Conservation (phyloP, 2,888 invertebrate genomes). For the Halictus ligatus region DNA sequence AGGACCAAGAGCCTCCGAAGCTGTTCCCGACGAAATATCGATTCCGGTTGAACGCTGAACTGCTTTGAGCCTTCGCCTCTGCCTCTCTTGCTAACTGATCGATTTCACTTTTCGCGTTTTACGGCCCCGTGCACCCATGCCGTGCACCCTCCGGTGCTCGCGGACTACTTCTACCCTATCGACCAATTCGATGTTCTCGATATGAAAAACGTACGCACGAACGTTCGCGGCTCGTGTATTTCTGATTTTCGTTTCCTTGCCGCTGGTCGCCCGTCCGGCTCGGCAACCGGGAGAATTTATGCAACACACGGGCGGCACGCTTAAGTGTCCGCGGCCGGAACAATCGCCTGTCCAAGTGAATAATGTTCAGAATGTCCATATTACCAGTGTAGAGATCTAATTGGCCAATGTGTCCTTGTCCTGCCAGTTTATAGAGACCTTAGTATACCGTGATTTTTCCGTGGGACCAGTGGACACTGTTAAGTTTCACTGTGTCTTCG, state of each 20-base stretch:
- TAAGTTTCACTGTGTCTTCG: too few species aligned
- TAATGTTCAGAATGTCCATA: neutral
- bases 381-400: neutral
- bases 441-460: too few species aligned
- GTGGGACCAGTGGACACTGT: too few species aligned
- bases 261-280: neutral
- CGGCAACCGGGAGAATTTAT: neutral
- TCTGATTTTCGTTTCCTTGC: neutral
- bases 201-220: neutral
- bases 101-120: conserved; percentile 8
- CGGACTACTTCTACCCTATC: neutral
- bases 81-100: neutral
- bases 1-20: neutral
- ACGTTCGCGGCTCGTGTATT: neutral
- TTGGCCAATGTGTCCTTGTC: neutral
- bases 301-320: neutral
- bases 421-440: neutral
- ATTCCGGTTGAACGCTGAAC: neutral
- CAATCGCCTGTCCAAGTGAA: neutral
- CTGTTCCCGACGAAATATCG: conserved; percentile 20
- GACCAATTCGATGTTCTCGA: neutral
- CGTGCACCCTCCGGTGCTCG: neutral
- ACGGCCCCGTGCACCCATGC: neutral
- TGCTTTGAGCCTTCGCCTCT: neutral
- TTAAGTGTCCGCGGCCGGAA: too few species aligned